These are phyloP conservation scores for Aphelinus certus DNA, from an alignment of 1,140 invertebrate species.

Conservation along the genomic window DNA sequence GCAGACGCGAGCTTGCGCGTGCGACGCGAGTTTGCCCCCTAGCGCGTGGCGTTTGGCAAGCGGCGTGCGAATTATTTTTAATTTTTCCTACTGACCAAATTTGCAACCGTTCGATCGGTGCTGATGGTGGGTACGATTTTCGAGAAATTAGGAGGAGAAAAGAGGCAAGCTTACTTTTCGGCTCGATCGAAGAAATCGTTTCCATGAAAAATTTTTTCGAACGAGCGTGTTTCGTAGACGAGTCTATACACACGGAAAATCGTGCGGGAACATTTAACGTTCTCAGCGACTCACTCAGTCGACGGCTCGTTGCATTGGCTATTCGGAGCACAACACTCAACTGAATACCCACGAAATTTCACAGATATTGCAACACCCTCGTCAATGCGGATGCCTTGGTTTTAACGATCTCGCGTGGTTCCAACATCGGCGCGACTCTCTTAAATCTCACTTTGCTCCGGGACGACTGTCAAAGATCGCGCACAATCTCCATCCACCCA, in stretches of 20 bases:
- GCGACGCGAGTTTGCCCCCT: neutral
- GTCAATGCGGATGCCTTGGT: too few species aligned
- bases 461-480: too few species aligned
- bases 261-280: too few species aligned
- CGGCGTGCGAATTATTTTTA: constrained; percentile 19
- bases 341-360: neutral
- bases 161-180: too few species aligned
- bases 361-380: neutral
- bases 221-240: too few species aligned
- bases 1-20: neutral
- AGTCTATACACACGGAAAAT: too few species aligned
- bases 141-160: neutral
- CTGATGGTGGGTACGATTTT: neutral
- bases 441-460: too few species aligned
- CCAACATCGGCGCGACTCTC: too few species aligned
- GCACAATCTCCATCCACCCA: too few species aligned
- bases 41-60: constrained; percentile 22
- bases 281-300: constrained; percentile 7
- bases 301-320: neutral
- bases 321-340: neutral
- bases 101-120: neutral
- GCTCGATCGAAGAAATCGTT: too few species aligned
- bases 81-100: constrained; percentile 29
- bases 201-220: too few species aligned
- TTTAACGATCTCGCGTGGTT: too few species aligned